Evolutionary conservation across 2,113 vertebrate species (phyloP).

Genomic region (Chroicocephalus ridibundus): DNA sequence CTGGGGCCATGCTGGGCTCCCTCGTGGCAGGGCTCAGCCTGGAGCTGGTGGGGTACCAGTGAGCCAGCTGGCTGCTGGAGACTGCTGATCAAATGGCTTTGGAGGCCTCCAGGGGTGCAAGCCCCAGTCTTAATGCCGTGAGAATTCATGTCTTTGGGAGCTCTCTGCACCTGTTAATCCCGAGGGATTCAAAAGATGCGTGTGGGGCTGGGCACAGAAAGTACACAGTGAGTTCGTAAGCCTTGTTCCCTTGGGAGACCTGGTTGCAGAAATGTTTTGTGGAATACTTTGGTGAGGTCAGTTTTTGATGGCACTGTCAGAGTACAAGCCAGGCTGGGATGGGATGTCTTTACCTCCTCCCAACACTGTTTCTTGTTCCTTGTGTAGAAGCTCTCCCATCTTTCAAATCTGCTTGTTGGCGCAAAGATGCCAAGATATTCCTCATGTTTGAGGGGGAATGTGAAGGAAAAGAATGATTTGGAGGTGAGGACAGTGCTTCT

Average conservation of each 20-base stretch:
- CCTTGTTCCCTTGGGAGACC: constrained; percentile 21
- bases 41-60: not conserved
- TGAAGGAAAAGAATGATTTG: not conserved
- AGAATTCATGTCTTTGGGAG: not conserved
- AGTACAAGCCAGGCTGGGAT: not conserved
- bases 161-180: not conserved
- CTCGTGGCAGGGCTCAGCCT: not conserved
- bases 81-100: not conserved
- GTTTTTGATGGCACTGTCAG: not conserved
- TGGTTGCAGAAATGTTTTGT: not conserved
- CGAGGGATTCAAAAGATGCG: not conserved
- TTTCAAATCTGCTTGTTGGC: not conserved
- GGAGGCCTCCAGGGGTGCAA: not conserved
- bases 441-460: not conserved
- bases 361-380: not conserved
- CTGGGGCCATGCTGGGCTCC: not conserved
- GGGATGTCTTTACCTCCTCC: not conserved
- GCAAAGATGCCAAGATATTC: not conserved
- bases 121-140: not conserved
- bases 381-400: not conserved
- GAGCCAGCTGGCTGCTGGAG: not conserved
- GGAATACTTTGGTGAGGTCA: not conserved
- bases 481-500: not conserved
- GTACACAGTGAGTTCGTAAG: not conserved
- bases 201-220: not conserved